A percentile compares a stretch with the other conserved stretches of the same genome.
Evolutionary conservation across 2,888 invertebrate genomes (phyloP).

Genomic region (Luperina testacea): DNA sequence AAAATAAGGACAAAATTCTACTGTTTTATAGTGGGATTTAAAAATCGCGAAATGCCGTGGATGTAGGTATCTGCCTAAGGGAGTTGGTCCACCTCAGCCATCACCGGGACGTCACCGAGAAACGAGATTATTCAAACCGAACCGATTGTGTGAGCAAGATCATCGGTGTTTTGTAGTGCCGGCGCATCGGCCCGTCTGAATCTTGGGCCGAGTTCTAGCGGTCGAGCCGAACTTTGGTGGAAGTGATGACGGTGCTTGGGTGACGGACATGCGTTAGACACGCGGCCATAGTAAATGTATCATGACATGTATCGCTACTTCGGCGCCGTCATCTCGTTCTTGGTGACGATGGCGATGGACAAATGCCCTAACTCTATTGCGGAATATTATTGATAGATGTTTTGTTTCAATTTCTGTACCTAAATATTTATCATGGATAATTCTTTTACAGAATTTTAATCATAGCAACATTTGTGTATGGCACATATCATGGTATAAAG

Average conservation of each 20-base stretch:
- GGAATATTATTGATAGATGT: not conserved
- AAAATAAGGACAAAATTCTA: not conserved
- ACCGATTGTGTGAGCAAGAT: not conserved
- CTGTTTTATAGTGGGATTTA: not conserved
- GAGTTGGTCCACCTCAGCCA: not conserved
- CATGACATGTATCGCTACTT: not conserved
- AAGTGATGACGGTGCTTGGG: not conserved
- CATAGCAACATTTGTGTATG: not conserved
- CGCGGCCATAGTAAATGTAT: not conserved
- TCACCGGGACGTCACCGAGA: not conserved
- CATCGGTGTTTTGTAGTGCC: not conserved
- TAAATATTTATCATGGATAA: not conserved
- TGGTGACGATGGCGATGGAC: not conserved
- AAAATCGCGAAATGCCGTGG: slow-evolving; percentile 4
- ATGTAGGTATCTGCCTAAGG: not conserved
- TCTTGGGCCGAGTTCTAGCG: not conserved
- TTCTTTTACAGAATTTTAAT: slow-evolving; percentile 7
- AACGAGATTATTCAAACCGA: not conserved
- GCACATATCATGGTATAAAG: slow-evolving; percentile 12
- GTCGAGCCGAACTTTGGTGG: not conserved
- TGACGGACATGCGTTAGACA: not conserved
- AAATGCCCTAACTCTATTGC: not conserved
- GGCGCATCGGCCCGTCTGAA: not conserved
- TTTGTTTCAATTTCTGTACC: not conserved
- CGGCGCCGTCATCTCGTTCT: not conserved